phyloP scores from a whole-genome alignment of 2,888 invertebrate species.

The Lithophane socia region DNA sequence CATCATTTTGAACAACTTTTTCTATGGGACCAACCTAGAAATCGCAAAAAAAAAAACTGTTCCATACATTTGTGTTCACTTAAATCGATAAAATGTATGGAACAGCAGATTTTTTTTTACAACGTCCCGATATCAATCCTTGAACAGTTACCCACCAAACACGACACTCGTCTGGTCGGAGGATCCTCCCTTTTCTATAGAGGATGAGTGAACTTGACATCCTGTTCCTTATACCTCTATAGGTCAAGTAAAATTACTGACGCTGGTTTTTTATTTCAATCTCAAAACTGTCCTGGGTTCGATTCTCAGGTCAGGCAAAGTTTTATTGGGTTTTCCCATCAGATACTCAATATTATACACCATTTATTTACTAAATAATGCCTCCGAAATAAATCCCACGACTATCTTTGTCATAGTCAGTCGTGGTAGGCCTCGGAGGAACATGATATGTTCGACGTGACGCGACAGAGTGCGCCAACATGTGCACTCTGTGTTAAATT shows the following conservation, averaged over 20 bases:
- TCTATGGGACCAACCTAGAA: no score
- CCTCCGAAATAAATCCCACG: conserved; percentile 79
- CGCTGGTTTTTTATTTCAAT: background rate
- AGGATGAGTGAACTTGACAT: no score
- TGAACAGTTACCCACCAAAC: no score
- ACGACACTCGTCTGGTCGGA: no score
- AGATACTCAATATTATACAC: background rate
- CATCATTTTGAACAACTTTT: no score
- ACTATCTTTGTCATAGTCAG: conserved; percentile 62
- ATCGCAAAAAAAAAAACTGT: no score
- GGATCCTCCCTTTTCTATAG: no score
- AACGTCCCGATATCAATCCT: no score
- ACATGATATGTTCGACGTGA: conserved; percentile 71
- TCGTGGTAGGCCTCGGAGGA: conserved; percentile 79
- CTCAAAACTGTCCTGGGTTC: background rate
- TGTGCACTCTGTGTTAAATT: conserved; percentile 74
- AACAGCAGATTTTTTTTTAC: no score
- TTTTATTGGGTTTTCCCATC: background rate
- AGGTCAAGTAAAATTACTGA: background rate
- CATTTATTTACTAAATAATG: background rate
- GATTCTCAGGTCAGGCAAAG: background rate
- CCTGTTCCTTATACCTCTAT: no score
- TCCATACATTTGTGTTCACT: no score
- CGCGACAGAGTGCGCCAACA: conserved; percentile 69
- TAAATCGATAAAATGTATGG: no score